phyloP scores from a whole-genome alignment of 2,888 invertebrate species.

The Coelinius sp. region DNA sequence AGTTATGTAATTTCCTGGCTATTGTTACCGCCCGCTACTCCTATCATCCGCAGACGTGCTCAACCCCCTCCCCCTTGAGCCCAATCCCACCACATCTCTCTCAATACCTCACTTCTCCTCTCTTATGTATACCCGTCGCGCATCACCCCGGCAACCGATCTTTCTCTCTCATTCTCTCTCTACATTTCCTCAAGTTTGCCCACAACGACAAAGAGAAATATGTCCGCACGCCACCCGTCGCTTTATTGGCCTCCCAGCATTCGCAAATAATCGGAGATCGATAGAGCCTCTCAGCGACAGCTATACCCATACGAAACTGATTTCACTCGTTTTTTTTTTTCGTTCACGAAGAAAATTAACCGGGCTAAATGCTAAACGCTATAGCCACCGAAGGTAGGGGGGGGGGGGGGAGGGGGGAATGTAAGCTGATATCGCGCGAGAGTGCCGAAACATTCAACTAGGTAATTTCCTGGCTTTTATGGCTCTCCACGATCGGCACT shows the following conservation, averaged over 20 bases:
- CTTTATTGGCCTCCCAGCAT: constrained; percentile 29
- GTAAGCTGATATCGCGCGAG: constrained; percentile 47
- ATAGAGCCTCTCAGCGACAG: constrained; percentile 20
- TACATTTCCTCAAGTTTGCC: constrained; percentile 27
- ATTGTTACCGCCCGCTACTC: constrained; percentile 67
- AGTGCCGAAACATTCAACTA: constrained; percentile 56
- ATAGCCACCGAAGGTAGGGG: constrained; percentile 9
- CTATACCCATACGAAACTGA: no score
- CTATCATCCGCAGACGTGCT: constrained; percentile 65
- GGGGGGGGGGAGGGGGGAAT: constrained; percentile 26
- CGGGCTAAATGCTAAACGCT: constrained; percentile 11
- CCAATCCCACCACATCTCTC: constrained; percentile 22
- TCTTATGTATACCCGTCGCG: constrained; percentile 33
- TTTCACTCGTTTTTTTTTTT: no score
- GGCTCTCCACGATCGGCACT: constrained; percentile 50
- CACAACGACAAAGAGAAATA: constrained; percentile 36
- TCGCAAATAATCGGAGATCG: constrained; percentile 34
- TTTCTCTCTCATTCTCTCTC: constrained; percentile 25
- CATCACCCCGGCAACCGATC: constrained; percentile 44
- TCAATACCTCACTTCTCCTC: constrained; percentile 21
- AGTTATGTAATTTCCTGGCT: constrained; percentile 71
- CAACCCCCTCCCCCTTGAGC: constrained; percentile 42
- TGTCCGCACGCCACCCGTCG: constrained; percentile 28
- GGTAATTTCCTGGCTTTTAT: constrained; percentile 69
- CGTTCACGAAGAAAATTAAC: constrained; percentile 7